phyloP scores from a whole-genome alignment of 2,113 vertebrate genomes.

The Dolichallabes microphthalmus region DNA sequence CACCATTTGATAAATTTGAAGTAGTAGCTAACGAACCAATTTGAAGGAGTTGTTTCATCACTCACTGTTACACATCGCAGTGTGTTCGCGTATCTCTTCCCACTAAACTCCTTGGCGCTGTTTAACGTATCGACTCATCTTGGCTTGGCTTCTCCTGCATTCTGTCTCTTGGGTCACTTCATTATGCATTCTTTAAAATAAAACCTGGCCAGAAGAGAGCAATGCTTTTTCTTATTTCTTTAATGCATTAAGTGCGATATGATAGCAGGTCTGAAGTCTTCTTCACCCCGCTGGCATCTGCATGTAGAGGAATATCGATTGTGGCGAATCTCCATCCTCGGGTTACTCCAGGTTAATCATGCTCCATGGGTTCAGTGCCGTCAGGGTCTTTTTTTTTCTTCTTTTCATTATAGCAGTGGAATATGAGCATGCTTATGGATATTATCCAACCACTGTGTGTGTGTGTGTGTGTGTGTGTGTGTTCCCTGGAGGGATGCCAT shows the following conservation, averaged over 20 bases:
- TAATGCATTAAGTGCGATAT: background rate
- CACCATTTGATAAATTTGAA: background rate
- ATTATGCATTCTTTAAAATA: constrained; percentile 53
- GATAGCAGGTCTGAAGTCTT: constrained; percentile 36
- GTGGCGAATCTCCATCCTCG: background rate
- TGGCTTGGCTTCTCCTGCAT: background rate
- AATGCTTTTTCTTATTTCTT: constrained; percentile 45
- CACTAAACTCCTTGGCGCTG: background rate
- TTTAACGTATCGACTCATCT: background rate
- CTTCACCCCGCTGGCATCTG: constrained; percentile 39
- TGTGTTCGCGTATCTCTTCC: no score
- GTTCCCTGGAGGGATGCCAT: background rate
- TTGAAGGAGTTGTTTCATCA: background rate
- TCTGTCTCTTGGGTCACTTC: constrained; percentile 6
- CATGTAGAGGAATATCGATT: constrained; percentile 40
- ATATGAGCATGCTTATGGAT: constrained; percentile 37
- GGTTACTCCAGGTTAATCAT: constrained; percentile 41
- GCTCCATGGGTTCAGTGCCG: constrained; percentile 2
- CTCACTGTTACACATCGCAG: background rate
- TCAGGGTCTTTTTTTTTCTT: background rate
- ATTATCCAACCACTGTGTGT: constrained; percentile 35
- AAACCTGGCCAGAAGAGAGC: constrained; percentile 45
- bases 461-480: background rate
- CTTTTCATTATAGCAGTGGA: background rate
- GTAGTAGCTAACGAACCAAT: background rate